Evolutionary conservation across 2,888 invertebrate genomes (phyloP).

Genomic region (Pristionchus arcanus): DNA sequence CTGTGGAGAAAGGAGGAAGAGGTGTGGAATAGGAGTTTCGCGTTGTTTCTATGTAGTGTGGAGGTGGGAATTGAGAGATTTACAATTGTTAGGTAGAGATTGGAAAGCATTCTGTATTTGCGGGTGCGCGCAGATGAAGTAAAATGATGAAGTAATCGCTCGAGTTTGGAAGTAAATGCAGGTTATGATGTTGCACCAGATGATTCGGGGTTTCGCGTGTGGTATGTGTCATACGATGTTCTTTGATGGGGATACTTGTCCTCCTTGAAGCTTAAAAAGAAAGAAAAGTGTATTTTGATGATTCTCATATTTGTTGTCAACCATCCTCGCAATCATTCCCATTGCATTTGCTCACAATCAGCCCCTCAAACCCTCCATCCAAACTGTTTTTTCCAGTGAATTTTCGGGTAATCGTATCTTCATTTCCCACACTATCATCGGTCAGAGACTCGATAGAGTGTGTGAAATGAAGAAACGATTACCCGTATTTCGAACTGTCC

Average conservation of each 20-base stretch:
- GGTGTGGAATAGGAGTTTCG: background rate
- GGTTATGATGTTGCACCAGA: background rate
- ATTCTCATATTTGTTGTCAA: background rate
- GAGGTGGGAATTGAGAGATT: background rate
- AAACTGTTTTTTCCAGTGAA: background rate
- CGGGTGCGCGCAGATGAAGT: background rate
- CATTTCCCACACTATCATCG: too few species aligned
- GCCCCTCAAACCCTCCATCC: background rate
- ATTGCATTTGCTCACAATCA: conserved; percentile 10
- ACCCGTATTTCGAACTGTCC: too few species aligned
- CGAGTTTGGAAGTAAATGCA: background rate
- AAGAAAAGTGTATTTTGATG: background rate
- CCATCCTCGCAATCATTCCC: background rate
- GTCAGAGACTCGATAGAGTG: too few species aligned
- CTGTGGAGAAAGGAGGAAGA: background rate
- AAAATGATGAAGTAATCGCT: background rate
- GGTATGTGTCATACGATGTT: background rate
- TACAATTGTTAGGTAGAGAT: too few species aligned
- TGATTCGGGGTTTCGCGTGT: background rate
- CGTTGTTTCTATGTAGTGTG: background rate
- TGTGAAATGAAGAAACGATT: too few species aligned
- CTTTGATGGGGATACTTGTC: background rate
- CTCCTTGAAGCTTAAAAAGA: background rate
- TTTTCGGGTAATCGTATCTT: too few species aligned
- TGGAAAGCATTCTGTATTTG: background rate